Percentiles rank a stretch among this genome's conserved stretches.
phyloP scores from a whole-genome alignment of 2,113 vertebrate genomes.

The Brachionichthys hirsutus region DNA sequence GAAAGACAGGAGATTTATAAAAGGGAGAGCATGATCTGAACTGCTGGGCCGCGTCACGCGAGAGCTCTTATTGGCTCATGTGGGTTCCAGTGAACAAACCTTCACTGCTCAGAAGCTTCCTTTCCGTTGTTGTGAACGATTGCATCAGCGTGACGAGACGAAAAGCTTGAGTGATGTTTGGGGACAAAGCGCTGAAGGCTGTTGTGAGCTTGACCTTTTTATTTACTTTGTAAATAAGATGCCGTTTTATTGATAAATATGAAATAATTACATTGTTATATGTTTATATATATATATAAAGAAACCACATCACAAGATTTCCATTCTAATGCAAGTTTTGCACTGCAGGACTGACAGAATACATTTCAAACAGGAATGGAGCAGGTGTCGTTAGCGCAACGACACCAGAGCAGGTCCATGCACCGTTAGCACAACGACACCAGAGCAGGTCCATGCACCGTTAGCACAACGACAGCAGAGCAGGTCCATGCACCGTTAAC shows the following conservation, averaged over 20 bases:
- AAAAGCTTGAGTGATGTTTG: no score
- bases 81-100: no score
- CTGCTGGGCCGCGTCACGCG: no score
- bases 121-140: no score
- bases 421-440: background rate
- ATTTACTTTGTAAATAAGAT: background rate
- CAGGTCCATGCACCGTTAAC: background rate
- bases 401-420: no score
- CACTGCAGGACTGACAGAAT: background rate
- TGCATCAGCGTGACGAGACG: no score
- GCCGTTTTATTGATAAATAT: background rate
- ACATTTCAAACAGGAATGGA: slow-evolving; percentile 4
- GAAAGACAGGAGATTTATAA: no score
- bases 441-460: background rate
- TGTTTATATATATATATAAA: background rate
- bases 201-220: no score
- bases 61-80: no score
- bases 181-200: no score
- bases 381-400: background rate
- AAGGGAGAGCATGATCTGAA: no score
- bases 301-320: slow-evolving; percentile 6
- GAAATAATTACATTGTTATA: slow-evolving; percentile 3
- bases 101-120: no score
- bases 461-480: background rate
- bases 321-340: slow-evolving; percentile 38